Conservation (phyloP, 35 echinoderm and acorn worm genomes). For the Ophiothrix spiculata region DNA sequence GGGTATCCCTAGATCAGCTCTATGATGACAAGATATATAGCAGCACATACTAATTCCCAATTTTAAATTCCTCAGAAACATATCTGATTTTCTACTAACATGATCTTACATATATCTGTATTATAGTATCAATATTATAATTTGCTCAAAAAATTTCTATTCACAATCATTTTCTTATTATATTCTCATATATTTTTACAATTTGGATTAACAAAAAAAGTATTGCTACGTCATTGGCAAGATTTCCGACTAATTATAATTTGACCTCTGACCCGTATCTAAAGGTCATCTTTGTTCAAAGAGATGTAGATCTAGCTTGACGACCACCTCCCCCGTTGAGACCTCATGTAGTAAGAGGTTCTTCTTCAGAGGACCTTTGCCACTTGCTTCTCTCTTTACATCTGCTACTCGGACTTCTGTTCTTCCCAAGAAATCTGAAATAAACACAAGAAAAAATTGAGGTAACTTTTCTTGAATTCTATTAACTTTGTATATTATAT, state of each 20-base stretch:
- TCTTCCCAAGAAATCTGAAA: conserved; percentile 86
- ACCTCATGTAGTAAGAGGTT: conserved; percentile 87
- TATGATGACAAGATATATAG: too few relatives aligned
- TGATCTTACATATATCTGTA: too few relatives aligned
- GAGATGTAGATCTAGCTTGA: conserved; percentile 90
- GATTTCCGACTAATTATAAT: background rate
- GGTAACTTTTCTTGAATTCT: background rate
- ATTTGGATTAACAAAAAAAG: background rate
- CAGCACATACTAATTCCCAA: too few relatives aligned
- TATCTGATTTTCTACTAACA: too few relatives aligned
- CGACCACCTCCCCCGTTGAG: conserved; percentile 75
- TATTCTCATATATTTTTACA: background rate
- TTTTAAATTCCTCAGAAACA: too few relatives aligned
- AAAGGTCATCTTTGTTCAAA: conserved; percentile 61
- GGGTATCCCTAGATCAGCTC: too few relatives aligned
- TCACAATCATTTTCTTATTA: background rate
- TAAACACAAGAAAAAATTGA: background rate
- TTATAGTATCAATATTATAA: too few relatives aligned
- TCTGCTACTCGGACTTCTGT: conserved; percentile 94
- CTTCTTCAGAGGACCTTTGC: conserved; percentile 76
- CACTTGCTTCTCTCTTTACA: conserved; percentile 70
- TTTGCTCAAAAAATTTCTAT: background rate
- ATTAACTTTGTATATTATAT: background rate
- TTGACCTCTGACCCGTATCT: background rate
- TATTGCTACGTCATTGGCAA: background rate